These are phyloP conservation scores for Corythucha ciliata DNA, from an alignment of 2,888 invertebrate genomes.

Conservation along the genomic window DNA sequence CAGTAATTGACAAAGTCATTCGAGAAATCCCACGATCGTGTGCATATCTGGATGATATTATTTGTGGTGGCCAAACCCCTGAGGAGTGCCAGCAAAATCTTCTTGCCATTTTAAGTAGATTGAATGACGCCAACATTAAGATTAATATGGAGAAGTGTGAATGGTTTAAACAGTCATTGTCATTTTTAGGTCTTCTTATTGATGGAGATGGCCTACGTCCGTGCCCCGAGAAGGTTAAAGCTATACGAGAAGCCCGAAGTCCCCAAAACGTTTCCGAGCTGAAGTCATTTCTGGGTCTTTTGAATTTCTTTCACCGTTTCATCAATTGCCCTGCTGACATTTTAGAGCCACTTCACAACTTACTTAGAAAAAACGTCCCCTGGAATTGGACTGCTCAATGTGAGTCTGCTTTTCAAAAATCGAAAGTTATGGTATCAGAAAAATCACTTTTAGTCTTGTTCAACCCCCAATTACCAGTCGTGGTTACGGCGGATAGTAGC, in stretches of 20 bases:
- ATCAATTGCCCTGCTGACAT: constrained; percentile 3
- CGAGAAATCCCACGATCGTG: background rate
- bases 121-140: background rate
- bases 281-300: constrained; percentile 13
- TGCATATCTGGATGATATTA: constrained; percentile 3
- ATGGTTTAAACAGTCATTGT: background rate
- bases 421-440: constrained; percentile 27
- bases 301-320: constrained; percentile 20
- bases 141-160: constrained; percentile 1
- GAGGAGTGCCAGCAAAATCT: background rate
- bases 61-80: background rate
- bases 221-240: background rate
- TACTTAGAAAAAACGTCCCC: constrained; percentile 16
- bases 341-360: constrained; percentile 8
- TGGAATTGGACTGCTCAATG: constrained; percentile 13
- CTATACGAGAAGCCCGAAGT: background rate
- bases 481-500: constrained; percentile 36
- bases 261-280: background rate
- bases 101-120: background rate
- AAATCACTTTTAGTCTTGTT: constrained; percentile 34
- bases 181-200: background rate
- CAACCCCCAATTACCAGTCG: too few relatives aligned
- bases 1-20: constrained; percentile 2
- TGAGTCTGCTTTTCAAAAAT: background rate
- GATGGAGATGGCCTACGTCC: background rate